phyloP scores from a whole-genome alignment of 2,797 vertebrate species.

The Pterois miles region DNA sequence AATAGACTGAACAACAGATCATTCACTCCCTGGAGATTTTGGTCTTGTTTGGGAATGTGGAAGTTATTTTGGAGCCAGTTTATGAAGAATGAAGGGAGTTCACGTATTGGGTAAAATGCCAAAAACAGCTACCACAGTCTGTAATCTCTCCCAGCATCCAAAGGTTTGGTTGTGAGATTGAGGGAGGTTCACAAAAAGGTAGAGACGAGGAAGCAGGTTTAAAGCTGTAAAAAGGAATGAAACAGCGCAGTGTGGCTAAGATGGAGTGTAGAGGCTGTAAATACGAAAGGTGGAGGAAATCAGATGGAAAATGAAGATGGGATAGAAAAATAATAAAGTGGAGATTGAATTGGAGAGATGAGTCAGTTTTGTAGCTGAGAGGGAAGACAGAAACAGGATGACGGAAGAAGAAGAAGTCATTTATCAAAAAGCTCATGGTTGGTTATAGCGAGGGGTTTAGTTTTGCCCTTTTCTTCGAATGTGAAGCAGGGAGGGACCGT shows the following conservation, averaged over 20 bases:
- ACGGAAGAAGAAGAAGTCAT: conserved; percentile 24
- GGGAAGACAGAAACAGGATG: conserved; percentile 11
- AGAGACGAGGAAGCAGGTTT: not conserved
- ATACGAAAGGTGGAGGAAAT: conserved; percentile 33
- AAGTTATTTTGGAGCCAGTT: not conserved
- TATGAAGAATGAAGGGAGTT: conserved; percentile 15
- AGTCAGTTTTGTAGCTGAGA: conserved; percentile 16
- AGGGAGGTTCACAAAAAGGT: not conserved
- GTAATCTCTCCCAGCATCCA: not conserved
- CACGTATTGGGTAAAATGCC: not conserved
- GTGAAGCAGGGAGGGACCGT: not conserved
- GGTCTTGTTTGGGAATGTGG: conserved; percentile 8
- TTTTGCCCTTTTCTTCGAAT: not conserved
- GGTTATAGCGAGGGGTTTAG: not conserved
- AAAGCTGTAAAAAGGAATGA: not conserved
- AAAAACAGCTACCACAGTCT: not conserved
- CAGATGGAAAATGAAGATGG: conserved; percentile 61
- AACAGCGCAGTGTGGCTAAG: conserved; percentile 6
- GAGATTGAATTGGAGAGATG: conserved; percentile 52
- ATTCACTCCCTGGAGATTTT: not conserved
- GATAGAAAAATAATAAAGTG: conserved; percentile 54
- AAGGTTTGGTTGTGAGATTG: not conserved
- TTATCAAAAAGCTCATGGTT: conserved; percentile 24
- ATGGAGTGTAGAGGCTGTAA: conserved; percentile 6
- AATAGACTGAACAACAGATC: conserved; percentile 30